Percentiles rank a stretch among this genome's conserved stretches.
Conservation (phyloP, 1,140 invertebrate genomes). For the Sipha flava region DNA sequence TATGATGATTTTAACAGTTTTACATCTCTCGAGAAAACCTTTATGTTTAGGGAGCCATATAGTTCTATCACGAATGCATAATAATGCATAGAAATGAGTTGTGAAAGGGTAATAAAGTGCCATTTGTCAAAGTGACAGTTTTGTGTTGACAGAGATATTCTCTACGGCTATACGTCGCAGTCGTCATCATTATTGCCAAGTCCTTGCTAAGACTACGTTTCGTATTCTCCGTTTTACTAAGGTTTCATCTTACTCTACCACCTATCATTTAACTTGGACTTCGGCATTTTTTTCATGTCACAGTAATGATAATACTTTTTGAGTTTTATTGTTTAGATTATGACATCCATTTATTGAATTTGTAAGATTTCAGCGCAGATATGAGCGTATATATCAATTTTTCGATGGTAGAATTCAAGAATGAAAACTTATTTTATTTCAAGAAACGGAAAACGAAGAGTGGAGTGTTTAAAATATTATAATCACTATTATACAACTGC, state of each 20-base stretch:
- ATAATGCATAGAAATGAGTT: neutral
- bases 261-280: neutral
- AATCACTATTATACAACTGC: no score
- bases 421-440: no score
- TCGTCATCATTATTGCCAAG: constrained; percentile 10
- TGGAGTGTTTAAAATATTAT: no score
- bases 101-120: neutral
- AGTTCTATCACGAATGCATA: neutral
- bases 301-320: neutral
- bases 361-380: no score
- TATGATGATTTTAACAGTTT: neutral
- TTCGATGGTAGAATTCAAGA: no score
- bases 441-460: no score
- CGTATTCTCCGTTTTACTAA: neutral
- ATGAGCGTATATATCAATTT: no score
- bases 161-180: neutral
- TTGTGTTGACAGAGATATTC: constrained; percentile 5
- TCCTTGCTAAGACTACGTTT: neutral
- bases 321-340: no score
- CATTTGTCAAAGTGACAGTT: constrained; percentile 20
- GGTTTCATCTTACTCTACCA: neutral
- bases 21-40: neutral
- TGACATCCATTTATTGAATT: no score
- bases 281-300: neutral
- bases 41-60: neutral